Percentiles rank a stretch among this genome's conserved stretches.
phyloP scores from a whole-genome alignment of 2,888 invertebrate genomes.

The Brachyptera risi region DNA sequence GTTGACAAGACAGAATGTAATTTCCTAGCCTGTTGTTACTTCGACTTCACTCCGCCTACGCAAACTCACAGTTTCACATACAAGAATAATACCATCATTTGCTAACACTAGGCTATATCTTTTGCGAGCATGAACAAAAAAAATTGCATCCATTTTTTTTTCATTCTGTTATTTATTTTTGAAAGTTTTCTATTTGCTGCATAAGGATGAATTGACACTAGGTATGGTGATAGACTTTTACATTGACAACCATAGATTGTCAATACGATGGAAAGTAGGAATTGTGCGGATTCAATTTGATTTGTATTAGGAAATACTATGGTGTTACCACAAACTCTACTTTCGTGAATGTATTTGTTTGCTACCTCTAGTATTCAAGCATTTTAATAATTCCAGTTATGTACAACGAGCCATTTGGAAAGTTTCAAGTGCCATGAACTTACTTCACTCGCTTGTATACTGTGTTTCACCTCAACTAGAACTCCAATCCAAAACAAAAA shows the following conservation, averaged over 20 bases:
- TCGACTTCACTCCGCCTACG: constrained; percentile 11
- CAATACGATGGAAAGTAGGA: too few relatives aligned
- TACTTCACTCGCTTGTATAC: too few relatives aligned
- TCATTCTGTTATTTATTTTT: background rate
- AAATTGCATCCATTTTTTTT: background rate
- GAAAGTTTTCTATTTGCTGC: background rate
- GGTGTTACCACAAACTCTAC: background rate
- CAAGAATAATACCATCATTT: background rate
- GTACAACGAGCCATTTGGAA: too few relatives aligned
- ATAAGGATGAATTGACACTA: background rate
- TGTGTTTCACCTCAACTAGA: too few relatives aligned
- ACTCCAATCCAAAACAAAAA: too few relatives aligned
- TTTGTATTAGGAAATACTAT: background rate
- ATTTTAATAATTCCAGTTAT: too few relatives aligned
- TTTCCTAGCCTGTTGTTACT: constrained; percentile 10
- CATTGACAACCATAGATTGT: too few relatives aligned
- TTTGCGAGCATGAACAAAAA: background rate
- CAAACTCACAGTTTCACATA: constrained; percentile 8
- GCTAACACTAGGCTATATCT: too few relatives aligned
- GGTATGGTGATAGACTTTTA: background rate
- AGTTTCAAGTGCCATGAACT: too few relatives aligned
- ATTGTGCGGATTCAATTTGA: too few relatives aligned
- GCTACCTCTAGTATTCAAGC: too few relatives aligned
- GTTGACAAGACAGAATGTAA: constrained; percentile 20
- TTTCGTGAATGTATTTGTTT: too few relatives aligned